Conservation (phyloP, 1,140 invertebrate genomes). For the Monomorium pharaonis region DNA sequence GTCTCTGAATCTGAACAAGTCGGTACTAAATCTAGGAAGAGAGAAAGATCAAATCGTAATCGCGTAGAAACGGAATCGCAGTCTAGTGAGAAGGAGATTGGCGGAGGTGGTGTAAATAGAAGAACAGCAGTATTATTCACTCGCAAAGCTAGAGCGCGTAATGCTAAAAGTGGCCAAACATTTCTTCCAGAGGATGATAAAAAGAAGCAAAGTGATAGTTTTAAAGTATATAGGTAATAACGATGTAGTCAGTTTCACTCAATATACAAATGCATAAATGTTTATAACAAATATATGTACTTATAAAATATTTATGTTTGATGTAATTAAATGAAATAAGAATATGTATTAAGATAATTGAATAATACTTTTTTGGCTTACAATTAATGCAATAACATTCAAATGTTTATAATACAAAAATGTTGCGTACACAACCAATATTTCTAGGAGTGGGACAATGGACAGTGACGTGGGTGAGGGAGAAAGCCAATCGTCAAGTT, state of each 20-base stretch:
- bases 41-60: slow-evolving; percentile 78
- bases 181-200: slow-evolving; percentile 75
- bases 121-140: slow-evolving; percentile 94
- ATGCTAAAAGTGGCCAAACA: slow-evolving; percentile 82
- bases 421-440: neutral
- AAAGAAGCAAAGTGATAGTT: slow-evolving; percentile 86
- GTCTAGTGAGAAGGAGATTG: slow-evolving; percentile 78
- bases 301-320: neutral
- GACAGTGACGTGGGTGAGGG: slow-evolving; percentile 83
- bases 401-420: neutral
- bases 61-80: slow-evolving; percentile 77
- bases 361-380: neutral
- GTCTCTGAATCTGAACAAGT: slow-evolving; percentile 68
- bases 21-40: slow-evolving; percentile 73
- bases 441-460: slow-evolving; percentile 79
- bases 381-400: neutral
- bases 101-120: slow-evolving; percentile 89
- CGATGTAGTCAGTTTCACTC: neutral
- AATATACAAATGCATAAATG: slow-evolving; percentile 36
- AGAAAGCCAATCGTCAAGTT: slow-evolving; percentile 83
- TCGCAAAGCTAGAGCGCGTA: slow-evolving; percentile 88
- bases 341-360: neutral
- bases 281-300: neutral
- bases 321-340: neutral
- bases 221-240: slow-evolving; percentile 85